phyloP scores from a whole-genome alignment of 2,113 vertebrate genomes.

The Odobenus rosmarus region DNA sequence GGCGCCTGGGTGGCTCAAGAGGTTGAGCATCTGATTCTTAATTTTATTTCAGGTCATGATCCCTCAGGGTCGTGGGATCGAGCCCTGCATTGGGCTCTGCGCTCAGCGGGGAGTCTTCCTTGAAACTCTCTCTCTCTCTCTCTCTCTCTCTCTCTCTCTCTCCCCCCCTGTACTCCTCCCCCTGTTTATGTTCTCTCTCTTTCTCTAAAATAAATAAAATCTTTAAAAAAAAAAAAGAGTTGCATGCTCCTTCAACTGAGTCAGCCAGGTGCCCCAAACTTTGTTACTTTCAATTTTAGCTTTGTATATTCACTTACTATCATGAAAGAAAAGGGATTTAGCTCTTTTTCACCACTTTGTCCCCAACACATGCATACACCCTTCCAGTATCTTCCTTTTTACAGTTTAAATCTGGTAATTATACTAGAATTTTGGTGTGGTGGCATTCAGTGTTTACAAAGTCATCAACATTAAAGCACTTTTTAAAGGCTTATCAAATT shows the following conservation, averaged over 20 bases:
- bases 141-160: neutral
- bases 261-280: neutral
- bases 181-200: neutral
- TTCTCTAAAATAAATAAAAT: neutral
- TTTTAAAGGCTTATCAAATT: neutral
- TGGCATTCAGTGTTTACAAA: neutral
- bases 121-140: neutral
- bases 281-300: neutral
- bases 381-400: neutral
- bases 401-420: neutral
- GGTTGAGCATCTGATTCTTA: neutral
- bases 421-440: neutral
- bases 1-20: neutral
- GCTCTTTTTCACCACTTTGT: neutral
- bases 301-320: neutral
- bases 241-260: neutral
- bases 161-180: neutral
- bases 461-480: neutral
- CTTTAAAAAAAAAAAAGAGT: neutral
- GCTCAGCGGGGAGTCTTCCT: neutral
- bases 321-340: neutral
- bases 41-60: neutral
- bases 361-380: neutral
- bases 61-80: neutral
- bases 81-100: neutral